A percentile compares a stretch with the other conserved stretches of the same genome.
phyloP scores from a whole-genome alignment of 2,113 vertebrate genomes.

The Bubo scandiacus region DNA sequence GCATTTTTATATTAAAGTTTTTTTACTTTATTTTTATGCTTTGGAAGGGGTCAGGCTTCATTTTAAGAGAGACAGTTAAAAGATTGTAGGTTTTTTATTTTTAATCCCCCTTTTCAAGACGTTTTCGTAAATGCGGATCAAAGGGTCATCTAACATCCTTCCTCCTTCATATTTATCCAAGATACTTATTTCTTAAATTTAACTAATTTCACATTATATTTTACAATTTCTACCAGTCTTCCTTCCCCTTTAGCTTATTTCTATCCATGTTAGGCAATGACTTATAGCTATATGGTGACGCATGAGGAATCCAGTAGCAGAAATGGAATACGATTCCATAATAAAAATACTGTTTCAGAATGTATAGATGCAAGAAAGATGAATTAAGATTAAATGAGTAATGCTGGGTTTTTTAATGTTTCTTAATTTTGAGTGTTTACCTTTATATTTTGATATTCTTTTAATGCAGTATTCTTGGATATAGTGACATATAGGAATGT shows the following conservation, averaged over 20 bases:
- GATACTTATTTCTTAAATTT: neutral
- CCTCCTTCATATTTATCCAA: neutral
- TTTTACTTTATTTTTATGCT: neutral
- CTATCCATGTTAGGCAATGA: neutral
- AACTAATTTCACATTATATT: neutral
- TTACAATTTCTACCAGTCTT: neutral
- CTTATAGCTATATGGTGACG: neutral
- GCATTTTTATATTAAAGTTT: neutral
- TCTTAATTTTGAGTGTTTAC: neutral
- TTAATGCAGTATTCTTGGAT: neutral
- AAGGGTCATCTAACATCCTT: neutral
- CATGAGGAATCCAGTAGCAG: neutral
- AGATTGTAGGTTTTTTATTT: accelerated
- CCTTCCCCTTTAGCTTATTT: neutral
- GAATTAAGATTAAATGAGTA: neutral
- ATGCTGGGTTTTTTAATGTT: accelerated
- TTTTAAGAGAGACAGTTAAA: neutral
- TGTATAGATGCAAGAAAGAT: neutral
- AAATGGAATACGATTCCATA: neutral
- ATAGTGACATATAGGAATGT: neutral
- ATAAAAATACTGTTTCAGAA: neutral
- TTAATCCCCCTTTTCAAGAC: accelerated
- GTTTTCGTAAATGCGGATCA: neutral
- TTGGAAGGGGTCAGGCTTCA: accelerated
- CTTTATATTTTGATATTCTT: neutral